Evolutionary conservation across 1,140 invertebrate genomes (phyloP), one percentile per base, ranked within the genome.

Genomic region (Propsilocerus akamusi): DNA sequence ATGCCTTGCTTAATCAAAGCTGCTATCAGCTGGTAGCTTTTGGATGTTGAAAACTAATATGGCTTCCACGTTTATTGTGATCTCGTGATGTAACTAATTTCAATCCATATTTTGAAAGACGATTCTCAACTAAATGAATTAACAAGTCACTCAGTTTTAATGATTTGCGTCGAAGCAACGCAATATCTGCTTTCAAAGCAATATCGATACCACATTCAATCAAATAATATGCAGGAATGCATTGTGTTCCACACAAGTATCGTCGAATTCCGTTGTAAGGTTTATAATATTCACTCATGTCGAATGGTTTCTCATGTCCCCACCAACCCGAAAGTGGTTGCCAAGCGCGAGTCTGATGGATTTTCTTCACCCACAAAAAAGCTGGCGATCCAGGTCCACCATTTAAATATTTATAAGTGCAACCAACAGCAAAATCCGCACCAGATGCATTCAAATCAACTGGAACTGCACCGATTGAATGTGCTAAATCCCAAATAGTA

Each of bases 391-490:
- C 66, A 0, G 64, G 64, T 1, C 65, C 65, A 1, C 63, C 63
- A 25, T 68, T 67, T 14, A 68, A 48, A 30, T 67, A 66, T 53
- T 68, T 66, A 49, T 68, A 68, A 11, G 64, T 65, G 26, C 64
- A 66, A 63, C 64, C 65, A 5, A 66, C 55, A 5, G 62, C 66
- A 46, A 68, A 68, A 55, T 68, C 66, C 23, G 57, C 54, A 23
- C 65, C 62, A 23, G 66, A 7, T 28, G 50, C 48, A 5, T 59
- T 62, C 1, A 68, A 53, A 57, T 68, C 52, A 3, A 66, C 50
- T 48, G 64, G 61, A 23, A 66, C 37, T 10, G 53, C 53, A 1
- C 65, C 63, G 12, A 62, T 52, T 1, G 59, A 63, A 23, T 68
- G 66, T 25, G 64, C 59, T 6, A 68, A 51, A 28, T 68, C 66